Evolutionary conservation across 2,888 invertebrate species (phyloP), one percentile per base, ranked within the genome.

Genomic region (Erebia aethiops): DNA sequence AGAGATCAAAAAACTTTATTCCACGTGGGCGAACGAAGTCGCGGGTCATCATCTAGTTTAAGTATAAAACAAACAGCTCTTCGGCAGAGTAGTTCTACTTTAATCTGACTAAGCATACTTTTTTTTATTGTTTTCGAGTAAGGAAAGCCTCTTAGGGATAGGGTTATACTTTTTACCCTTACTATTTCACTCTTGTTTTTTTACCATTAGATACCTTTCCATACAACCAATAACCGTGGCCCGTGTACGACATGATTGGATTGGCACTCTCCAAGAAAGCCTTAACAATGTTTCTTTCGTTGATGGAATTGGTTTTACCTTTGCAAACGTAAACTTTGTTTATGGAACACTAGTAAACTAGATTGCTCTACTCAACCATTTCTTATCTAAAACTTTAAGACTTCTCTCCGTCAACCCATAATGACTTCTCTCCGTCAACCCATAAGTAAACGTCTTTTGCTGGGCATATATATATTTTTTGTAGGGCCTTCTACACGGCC

Each of bases 231-330:
- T 62, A 14, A 1, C 43, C 46, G 8, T 49, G 46, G 21, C 7
- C 43, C 46, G 13, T 49, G 46, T n/a, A 21, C 46, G 18, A 62
- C 21, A 9, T 62, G 62, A 62, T 62, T 62, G 62, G 62, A 62
- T 62, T 62, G 62, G 8, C 61, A 61, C 62, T 62, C 21, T 62
- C 49, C 14, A 14, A 62, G 46, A 21, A 21, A 49, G 13, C 62
- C 49, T 49, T 21, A 2, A 46, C 21, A 21, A 46, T 43, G 46
- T 62, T 49, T 8, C 21, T 13, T 21, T 21, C 46, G 21, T 14
- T 21, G 21, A 46, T 21, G 7, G 46, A 49, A 62, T 62, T 49
- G 46, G 1, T 49, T 62, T 61, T 43, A 61, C 18, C n/a, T 51
- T n/a, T 51, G 51, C 14, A 14, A 14, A 49, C 2, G 49, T 49